Conservation (phyloP, 2,797 vertebrate species). For the Otus scops region DNA sequence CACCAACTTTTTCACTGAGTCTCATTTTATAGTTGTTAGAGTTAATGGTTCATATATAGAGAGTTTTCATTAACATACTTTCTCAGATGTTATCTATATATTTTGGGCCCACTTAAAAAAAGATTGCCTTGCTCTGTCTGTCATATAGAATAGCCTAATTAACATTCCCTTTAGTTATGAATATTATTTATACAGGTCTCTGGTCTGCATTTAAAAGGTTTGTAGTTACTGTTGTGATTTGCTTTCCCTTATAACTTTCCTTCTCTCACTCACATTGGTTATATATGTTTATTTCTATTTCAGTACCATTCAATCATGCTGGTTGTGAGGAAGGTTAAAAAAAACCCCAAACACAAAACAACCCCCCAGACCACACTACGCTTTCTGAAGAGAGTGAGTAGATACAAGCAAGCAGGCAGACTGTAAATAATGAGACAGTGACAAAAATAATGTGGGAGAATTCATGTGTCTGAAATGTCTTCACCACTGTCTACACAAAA, state of each 20-base stretch:
- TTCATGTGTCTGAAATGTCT: neutral
- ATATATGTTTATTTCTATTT: neutral
- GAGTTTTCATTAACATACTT: neutral
- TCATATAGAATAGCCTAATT: neutral
- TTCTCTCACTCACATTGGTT: neutral
- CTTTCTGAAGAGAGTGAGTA: neutral
- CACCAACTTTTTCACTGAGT: neutral
- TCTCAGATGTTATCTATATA: neutral
- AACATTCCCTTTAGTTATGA: neutral
- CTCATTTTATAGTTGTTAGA: slow-evolving; percentile 5
- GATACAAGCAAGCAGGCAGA: neutral
- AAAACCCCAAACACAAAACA: neutral
- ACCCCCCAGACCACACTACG: neutral
- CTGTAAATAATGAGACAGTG: neutral
- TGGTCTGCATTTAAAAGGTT: neutral
- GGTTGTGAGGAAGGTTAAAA: neutral
- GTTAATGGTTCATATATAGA: neutral
- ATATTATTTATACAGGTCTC: neutral
- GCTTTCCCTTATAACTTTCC: neutral
- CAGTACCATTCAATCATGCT: neutral
- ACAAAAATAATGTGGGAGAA: neutral
- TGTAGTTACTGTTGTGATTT: neutral
- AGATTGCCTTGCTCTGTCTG: neutral
- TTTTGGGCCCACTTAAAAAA: neutral
- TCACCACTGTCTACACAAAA: neutral